A percentile compares a stretch with the other conserved stretches of the same genome.
These are phyloP conservation scores for Petrocephalus zakoni DNA, from an alignment of 2,113 vertebrate species.

Conservation along the genomic window DNA sequence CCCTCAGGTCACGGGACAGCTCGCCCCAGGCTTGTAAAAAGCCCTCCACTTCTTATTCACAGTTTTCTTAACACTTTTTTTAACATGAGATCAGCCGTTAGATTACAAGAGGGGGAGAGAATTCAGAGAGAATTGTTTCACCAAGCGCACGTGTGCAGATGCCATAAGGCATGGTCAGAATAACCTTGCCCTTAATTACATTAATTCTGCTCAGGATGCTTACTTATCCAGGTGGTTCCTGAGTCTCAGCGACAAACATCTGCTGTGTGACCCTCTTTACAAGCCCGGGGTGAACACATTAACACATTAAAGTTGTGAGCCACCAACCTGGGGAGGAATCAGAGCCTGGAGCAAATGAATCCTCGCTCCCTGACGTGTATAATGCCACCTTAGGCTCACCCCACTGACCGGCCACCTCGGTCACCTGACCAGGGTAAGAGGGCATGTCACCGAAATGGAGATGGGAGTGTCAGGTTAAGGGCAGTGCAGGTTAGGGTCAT, in stretches of 20 bases:
- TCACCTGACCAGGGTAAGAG: constrained; percentile 21
- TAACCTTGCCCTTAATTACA: background rate
- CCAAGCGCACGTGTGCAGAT: background rate
- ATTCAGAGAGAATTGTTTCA: background rate
- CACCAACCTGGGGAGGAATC: constrained; percentile 1
- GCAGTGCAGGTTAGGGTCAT: constrained; percentile 49
- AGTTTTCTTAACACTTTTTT: background rate
- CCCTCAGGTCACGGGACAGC: background rate
- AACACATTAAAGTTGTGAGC: constrained; percentile 7
- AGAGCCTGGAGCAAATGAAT: background rate
- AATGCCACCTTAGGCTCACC: background rate
- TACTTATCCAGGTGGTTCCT: background rate
- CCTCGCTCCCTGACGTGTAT: background rate
- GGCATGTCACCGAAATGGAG: constrained; percentile 48
- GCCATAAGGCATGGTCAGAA: background rate
- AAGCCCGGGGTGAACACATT: background rate
- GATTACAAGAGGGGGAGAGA: background rate
- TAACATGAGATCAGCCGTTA: background rate
- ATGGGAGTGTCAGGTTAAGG: constrained; percentile 40
- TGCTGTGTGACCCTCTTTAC: background rate
- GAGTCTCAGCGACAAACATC: background rate
- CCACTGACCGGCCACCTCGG: constrained; percentile 19
- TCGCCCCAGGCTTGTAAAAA: background rate
- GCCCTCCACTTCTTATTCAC: background rate
- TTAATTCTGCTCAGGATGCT: background rate